phyloP scores from a whole-genome alignment of 2,113 vertebrate genomes.

The Prietella phreatophila region DNA sequence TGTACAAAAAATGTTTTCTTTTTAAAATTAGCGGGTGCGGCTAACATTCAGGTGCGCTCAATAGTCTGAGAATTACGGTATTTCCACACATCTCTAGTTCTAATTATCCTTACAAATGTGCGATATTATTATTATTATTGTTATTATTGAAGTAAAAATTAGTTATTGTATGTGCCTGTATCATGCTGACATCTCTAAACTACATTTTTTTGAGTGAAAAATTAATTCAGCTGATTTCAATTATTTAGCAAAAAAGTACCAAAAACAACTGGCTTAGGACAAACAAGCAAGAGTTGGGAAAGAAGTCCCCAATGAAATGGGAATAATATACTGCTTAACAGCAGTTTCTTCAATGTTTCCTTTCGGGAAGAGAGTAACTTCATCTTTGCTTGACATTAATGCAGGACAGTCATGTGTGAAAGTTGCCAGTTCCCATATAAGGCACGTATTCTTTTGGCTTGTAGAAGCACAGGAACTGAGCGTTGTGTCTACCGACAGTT shows the following conservation, averaged over 20 bases:
- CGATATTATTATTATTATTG: neutral
- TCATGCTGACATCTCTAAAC: neutral
- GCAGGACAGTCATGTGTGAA: slow-evolving; percentile 6
- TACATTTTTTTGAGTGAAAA: neutral
- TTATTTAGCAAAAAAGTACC: neutral
- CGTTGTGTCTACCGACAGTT: neutral
- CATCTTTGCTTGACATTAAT: slow-evolving; percentile 15
- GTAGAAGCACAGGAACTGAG: neutral
- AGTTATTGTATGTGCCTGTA: neutral
- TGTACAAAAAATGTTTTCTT: no score
- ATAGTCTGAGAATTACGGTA: neutral
- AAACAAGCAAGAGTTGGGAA: neutral
- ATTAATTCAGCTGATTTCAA: neutral
- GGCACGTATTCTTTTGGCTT: slow-evolving; percentile 2
- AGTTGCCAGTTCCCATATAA: slow-evolving; percentile 27
- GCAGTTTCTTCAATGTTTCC: neutral
- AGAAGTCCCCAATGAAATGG: neutral
- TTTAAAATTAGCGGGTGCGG: no score
- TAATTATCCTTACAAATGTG: neutral
- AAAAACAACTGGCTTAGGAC: neutral
- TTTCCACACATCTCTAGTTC: slow-evolving; percentile 1
- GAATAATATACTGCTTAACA: neutral
- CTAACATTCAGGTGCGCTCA: no score
- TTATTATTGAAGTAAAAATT: neutral
- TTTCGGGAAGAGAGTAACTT: neutral